Evolutionary conservation across 2,888 invertebrate species (phyloP).

Genomic region (Tholera decimalis): DNA sequence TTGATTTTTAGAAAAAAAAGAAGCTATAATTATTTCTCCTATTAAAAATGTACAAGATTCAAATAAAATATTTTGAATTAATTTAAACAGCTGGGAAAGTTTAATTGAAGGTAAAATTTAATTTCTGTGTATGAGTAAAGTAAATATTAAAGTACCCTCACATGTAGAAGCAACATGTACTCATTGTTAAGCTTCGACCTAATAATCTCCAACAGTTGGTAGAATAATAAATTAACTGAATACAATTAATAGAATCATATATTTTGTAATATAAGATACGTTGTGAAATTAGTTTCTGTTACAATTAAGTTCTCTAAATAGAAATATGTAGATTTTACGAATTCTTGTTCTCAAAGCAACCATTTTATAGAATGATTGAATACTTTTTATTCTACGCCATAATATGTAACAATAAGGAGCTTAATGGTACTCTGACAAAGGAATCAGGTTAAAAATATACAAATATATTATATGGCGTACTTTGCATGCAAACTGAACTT

Average conservation of each 20-base stretch:
- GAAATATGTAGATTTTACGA: no score
- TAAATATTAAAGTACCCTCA: slow-evolving; percentile 15
- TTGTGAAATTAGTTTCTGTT: slow-evolving; percentile 62
- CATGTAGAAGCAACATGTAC: slow-evolving; percentile 40
- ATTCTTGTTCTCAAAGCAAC: no score
- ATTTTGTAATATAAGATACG: slow-evolving; percentile 46
- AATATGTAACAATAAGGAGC: no score
- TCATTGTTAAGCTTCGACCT: slow-evolving; percentile 33
- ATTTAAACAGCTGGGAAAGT: no score
- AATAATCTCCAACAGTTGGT: slow-evolving; percentile 39
- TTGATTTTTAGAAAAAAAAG: slow-evolving; percentile 4
- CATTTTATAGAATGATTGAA: no score
- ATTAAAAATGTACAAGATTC: neutral
- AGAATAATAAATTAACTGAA: slow-evolving; percentile 37
- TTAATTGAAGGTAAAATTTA: slow-evolving; percentile 1
- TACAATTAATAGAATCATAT: slow-evolving; percentile 44
- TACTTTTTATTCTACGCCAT: no score
- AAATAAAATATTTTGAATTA: no score
- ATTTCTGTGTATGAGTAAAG: neutral
- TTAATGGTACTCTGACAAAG: no score
- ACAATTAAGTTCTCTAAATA: slow-evolving; percentile 19
- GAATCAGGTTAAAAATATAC: no score
- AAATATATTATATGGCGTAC: no score
- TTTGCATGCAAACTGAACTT: no score
- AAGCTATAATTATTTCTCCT: slow-evolving; percentile 17